Evolutionary conservation across 2,888 invertebrate genomes (phyloP).

Genomic region (Lasius fuliginosus): DNA sequence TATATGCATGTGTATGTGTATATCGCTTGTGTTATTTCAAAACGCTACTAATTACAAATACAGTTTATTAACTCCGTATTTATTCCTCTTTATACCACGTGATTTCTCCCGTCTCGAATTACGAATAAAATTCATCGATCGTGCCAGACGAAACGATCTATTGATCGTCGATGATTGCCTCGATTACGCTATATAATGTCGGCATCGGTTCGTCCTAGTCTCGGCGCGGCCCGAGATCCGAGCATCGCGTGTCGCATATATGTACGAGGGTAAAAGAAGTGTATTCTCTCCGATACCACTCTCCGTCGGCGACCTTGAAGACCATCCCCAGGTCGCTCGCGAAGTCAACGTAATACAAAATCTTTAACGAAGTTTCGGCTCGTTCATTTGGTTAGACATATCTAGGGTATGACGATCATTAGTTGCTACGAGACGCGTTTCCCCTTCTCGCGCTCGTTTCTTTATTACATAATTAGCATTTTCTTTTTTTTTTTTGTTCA

Average conservation of each 20-base stretch:
- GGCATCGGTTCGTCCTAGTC: slow-evolving; percentile 19
- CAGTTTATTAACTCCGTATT: slow-evolving; percentile 39
- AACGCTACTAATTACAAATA: slow-evolving; percentile 49
- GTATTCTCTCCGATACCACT: slow-evolving; percentile 40
- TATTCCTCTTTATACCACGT: slow-evolving; percentile 7
- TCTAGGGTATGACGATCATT: slow-evolving; percentile 56
- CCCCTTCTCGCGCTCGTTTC: background rate
- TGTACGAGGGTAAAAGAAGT: slow-evolving; percentile 53
- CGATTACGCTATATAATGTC: slow-evolving; percentile 39
- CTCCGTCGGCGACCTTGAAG: slow-evolving; percentile 34
- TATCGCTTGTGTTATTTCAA: slow-evolving; percentile 23
- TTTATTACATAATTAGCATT: slow-evolving; percentile 50
- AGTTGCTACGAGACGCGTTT: slow-evolving; percentile 55
- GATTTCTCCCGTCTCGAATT: background rate
- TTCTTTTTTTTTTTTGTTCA: slow-evolving; percentile 64
- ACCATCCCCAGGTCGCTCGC: slow-evolving; percentile 41
- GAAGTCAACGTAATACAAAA: slow-evolving; percentile 68
- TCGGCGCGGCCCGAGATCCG: slow-evolving; percentile 36
- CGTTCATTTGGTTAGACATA: slow-evolving; percentile 60
- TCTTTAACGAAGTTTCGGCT: slow-evolving; percentile 58
- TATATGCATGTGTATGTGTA: slow-evolving; percentile 4
- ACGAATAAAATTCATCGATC: slow-evolving; percentile 22
- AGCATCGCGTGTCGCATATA: slow-evolving; percentile 42
- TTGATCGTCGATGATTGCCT: slow-evolving; percentile 47
- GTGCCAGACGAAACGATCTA: slow-evolving; percentile 37